Percentiles rank a stretch among this genome's conserved stretches.
phyloP scores from a whole-genome alignment of 2,113 vertebrate species.

The Hypanus sabinus region DNA sequence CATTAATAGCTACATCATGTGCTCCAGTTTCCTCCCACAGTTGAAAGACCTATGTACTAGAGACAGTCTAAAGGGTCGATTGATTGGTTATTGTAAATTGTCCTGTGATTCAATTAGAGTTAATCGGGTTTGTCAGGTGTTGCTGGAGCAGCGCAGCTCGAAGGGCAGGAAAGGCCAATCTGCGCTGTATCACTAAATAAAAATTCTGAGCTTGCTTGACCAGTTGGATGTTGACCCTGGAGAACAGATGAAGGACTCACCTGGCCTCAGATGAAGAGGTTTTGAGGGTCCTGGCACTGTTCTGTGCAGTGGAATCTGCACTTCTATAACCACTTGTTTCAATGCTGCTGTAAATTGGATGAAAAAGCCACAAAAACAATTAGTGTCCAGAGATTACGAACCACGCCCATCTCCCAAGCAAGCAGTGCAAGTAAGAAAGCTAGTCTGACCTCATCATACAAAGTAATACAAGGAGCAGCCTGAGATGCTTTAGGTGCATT shows the following conservation, averaged over 20 bases:
- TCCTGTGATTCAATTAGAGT: no score
- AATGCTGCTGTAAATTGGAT: slow-evolving; percentile 42
- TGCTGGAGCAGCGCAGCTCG: no score
- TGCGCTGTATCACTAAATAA: no score
- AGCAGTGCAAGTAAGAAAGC: not conserved
- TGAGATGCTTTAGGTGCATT: not conserved
- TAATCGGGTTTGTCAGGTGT: no score
- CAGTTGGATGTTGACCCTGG: not conserved
- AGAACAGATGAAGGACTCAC: slow-evolving; percentile 38
- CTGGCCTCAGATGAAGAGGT: slow-evolving; percentile 40
- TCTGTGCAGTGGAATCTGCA: slow-evolving; percentile 40
- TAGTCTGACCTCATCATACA: not conserved
- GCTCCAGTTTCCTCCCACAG: no score
- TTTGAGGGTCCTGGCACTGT: slow-evolving; percentile 2
- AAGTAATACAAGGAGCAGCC: not conserved
- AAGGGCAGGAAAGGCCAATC: no score
- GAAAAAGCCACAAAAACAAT: not conserved
- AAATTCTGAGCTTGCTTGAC: not conserved
- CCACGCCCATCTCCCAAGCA: not conserved
- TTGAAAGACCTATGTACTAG: no score
- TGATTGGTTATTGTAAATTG: no score
- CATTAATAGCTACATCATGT: no score
- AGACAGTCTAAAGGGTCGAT: no score
- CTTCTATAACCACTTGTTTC: slow-evolving; percentile 37
- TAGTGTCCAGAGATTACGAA: not conserved